Evolutionary conservation across 1,140 invertebrate genomes (phyloP).

Genomic region (Phthorimaea operculella): DNA sequence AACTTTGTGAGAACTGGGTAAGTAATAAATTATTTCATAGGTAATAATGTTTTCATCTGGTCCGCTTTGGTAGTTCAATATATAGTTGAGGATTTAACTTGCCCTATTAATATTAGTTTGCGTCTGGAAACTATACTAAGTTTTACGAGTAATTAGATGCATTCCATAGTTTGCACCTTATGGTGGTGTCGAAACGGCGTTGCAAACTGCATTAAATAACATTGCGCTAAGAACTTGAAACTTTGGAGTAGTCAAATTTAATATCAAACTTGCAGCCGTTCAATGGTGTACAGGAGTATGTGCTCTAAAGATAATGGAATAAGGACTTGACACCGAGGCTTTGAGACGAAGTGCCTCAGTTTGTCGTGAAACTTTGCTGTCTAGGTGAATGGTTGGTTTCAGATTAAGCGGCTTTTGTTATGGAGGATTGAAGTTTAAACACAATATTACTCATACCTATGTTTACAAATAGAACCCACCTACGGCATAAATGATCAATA

Average conservation of each 20-base stretch:
- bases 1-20: slow-evolving; percentile 98
- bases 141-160: not conserved
- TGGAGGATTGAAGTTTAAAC: not conserved
- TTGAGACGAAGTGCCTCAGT: not conserved
- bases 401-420: not conserved
- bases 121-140: not conserved
- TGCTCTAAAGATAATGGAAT: not conserved
- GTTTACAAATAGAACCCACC: too few species aligned
- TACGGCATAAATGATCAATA: too few species aligned
- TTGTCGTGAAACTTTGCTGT: not conserved
- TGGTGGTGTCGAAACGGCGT: not conserved
- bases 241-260: slow-evolving; percentile 4
- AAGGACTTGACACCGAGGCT: not conserved
- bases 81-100: too few species aligned
- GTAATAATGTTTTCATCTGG: too few species aligned
- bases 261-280: slow-evolving; percentile 2
- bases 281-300: not conserved
- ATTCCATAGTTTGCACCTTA: not conserved
- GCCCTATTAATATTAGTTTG: too few species aligned
- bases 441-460: too few species aligned
- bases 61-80: too few species aligned
- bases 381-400: not conserved
- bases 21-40: slow-evolving; percentile 51
- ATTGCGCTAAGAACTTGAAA: not conserved
- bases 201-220: slow-evolving; percentile 5